Evolutionary conservation across 2,113 vertebrate genomes (phyloP), one percentile per base, ranked within the genome.

Genomic region (Melanotaenia duboulayi): DNA sequence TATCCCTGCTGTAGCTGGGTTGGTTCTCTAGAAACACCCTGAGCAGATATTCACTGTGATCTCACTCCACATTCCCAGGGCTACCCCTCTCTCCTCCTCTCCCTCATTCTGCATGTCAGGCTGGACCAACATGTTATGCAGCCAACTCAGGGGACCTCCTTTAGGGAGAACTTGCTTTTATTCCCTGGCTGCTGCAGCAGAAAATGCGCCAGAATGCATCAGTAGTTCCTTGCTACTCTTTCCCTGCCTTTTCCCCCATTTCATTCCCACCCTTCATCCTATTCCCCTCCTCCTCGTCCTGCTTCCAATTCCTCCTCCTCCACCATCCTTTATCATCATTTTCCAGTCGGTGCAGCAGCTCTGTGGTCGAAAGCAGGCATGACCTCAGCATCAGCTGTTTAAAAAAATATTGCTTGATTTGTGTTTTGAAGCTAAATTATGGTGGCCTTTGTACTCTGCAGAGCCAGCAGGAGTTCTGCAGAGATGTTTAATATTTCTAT

Each of bases 131-230:
- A 65, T 80, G 68, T 68, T 78, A 64, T 62, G 49, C 40, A 14
- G 55, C 65, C 74, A 69, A 80, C 85, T 85, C 77, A 55, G 62
- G 79, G 83, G 80, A 78, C 71, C 46, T 80, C 78, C 73, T 86
- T 73, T 46, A 57, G 76, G 80, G 77, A 64, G 62, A 54, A 64
- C 81, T 81, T 28, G 35, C 59, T 80, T 72, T 61, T 77, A 81
- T 87, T 92, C 88, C 82, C 89, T 57, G 4, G 78, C 40, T 90
- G 90, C 85, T 91, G 91, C 89, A 87, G 90, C 81, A 90, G 73
- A 90, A 90, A 89, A 89, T 89, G 86, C 78, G 11, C 83, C 76
- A 91, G 74, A 87, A 88, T 86, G 81, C 88, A 90, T 88, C 87
- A 88, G 78, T 85, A 67, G 74, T 76, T 87, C 68, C 79, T 68